A percentile compares a stretch with the other conserved stretches of the same genome.
phyloP scores from a whole-genome alignment of 1,140 invertebrate genomes.

The Charaxes varanes region DNA sequence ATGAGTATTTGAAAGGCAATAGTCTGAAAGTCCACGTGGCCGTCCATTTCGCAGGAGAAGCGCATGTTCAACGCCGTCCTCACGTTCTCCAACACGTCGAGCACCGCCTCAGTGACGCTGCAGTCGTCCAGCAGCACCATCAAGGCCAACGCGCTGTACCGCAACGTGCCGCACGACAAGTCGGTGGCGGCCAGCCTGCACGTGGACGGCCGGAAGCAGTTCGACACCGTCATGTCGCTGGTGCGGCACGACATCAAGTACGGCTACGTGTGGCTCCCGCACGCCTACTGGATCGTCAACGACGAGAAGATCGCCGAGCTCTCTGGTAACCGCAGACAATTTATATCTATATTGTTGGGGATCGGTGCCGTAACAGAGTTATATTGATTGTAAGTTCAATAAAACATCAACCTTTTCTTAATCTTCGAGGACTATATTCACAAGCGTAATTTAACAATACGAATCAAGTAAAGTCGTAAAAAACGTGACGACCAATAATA shows the following conservation, averaged over 20 bases:
- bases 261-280: slow-evolving; percentile 79
- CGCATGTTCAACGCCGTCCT: slow-evolving; percentile 60
- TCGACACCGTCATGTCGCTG: slow-evolving; percentile 75
- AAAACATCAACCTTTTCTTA: too few relatives aligned
- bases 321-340: too few relatives aligned
- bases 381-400: too few relatives aligned
- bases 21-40: too few relatives aligned
- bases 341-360: too few relatives aligned
- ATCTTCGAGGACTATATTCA: too few relatives aligned
- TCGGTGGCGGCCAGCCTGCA: slow-evolving; percentile 79
- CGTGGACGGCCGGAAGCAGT: slow-evolving; percentile 81
- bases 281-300: slow-evolving; percentile 79
- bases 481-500: too few relatives aligned
- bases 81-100: slow-evolving; percentile 47
- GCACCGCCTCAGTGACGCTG: slow-evolving; percentile 71
- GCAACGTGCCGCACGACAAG: slow-evolving; percentile 78
- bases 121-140: slow-evolving; percentile 78
- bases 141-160: slow-evolving; percentile 78
- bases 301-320: slow-evolving; percentile 79
- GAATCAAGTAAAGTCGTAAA: too few relatives aligned
- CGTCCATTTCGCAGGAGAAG: slow-evolving; percentile 64
- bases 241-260: slow-evolving; percentile 74
- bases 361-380: too few relatives aligned
- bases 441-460: too few relatives aligned
- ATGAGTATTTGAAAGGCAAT: too few relatives aligned